These are phyloP conservation scores for Alexandromys fortis DNA, from an alignment of 2,113 vertebrate genomes.

Conservation along the genomic window DNA sequence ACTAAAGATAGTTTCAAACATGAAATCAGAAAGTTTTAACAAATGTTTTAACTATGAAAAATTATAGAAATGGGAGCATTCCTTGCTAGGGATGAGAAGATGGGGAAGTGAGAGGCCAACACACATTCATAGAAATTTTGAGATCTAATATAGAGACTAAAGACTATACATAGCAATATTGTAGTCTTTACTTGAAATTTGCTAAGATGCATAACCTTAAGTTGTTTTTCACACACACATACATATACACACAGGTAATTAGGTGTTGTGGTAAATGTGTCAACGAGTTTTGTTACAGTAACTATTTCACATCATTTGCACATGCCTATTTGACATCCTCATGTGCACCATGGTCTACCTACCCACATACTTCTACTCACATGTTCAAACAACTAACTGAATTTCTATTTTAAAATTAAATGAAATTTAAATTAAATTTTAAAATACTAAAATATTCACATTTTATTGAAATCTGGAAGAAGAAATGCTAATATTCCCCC, in stretches of 20 bases:
- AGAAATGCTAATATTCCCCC: not conserved
- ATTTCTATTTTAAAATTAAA: not conserved
- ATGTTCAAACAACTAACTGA: not conserved
- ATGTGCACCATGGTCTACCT: not conserved
- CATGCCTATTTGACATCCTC: not conserved
- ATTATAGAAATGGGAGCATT: not conserved
- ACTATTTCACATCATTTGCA: not conserved
- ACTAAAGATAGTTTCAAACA: not conserved
- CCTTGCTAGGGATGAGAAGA: not conserved
- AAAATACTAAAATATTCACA: not conserved
- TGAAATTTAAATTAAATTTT: not conserved
- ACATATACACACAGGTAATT: not conserved
- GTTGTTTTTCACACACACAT: not conserved
- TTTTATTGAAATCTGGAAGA: not conserved
- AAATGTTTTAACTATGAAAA: not conserved
- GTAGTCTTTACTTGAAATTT: not conserved
- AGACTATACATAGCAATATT: not conserved
- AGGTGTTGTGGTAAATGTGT: not conserved
- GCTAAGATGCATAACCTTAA: not conserved
- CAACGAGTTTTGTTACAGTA: not conserved
- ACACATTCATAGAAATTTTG: not conserved
- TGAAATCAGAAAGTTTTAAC: not conserved
- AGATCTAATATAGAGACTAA: not conserved
- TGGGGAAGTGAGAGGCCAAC: not conserved
- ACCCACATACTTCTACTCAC: too few relatives aligned